Conservation (phyloP, 2,797 vertebrate genomes). For the Sebastes hubbsi region DNA sequence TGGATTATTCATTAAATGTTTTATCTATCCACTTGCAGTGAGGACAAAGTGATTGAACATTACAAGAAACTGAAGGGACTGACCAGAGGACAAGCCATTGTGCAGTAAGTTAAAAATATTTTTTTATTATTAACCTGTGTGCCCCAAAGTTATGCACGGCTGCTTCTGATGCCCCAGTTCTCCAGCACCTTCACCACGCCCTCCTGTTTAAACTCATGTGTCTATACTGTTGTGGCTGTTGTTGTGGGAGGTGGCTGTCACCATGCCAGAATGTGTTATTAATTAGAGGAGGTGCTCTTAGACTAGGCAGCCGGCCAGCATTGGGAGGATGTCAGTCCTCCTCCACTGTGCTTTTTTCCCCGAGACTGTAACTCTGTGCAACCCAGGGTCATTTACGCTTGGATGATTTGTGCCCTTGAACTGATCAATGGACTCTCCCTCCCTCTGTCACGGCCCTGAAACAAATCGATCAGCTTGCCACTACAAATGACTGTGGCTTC, state of each 20-base stretch:
- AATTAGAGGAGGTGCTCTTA: conserved; percentile 62
- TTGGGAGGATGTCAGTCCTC: conserved; percentile 28
- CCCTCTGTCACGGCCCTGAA: conserved; percentile 58
- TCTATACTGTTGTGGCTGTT: conserved; percentile 33
- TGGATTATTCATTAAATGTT: conserved; percentile 65
- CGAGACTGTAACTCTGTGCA: conserved; percentile 40
- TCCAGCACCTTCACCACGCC: neutral
- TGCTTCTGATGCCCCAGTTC: neutral
- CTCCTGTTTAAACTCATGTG: conserved; percentile 13
- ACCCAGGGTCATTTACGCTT: conserved; percentile 47
- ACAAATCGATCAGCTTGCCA: conserved; percentile 64
- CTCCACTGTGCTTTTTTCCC: conserved; percentile 48
- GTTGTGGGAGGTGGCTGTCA: conserved; percentile 41
- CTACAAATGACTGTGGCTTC: conserved; percentile 58
- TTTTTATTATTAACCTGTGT: neutral
- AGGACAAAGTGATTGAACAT: conserved; percentile 93
- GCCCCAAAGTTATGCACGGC: neutral
- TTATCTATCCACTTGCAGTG: conserved; percentile 84
- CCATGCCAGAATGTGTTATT: conserved; percentile 61
- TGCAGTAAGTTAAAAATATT: conserved; percentile 87
- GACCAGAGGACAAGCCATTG: conserved; percentile 94
- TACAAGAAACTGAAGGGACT: conserved; percentile 92
- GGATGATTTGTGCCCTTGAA: conserved; percentile 72
- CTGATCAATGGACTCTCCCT: conserved; percentile 67
- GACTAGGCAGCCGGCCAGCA: conserved; percentile 35